Percentiles rank a stretch among this genome's conserved stretches.
phyloP scores from a whole-genome alignment of 2,888 invertebrate species.

The Microdon myrmicae region DNA sequence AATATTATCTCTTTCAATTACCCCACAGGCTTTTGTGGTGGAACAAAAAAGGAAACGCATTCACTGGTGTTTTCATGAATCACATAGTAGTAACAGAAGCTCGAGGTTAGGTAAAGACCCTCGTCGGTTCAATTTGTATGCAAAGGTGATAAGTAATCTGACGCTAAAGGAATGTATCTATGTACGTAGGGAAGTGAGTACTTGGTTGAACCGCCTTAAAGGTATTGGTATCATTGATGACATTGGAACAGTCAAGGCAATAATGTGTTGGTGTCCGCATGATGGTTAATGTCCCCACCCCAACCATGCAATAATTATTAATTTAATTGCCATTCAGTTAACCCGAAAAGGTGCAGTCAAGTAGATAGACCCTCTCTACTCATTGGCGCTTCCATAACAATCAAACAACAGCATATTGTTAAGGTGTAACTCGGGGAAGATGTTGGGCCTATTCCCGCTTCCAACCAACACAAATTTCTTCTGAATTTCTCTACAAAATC shows the following conservation, averaged over 20 bases:
- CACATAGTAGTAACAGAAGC: conserved; percentile 23
- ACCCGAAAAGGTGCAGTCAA: conserved; percentile 49
- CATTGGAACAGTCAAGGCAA: conserved; percentile 36
- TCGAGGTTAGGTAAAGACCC: conserved; percentile 11
- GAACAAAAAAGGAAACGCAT: conserved; percentile 8
- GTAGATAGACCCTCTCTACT: conserved; percentile 31
- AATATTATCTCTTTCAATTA: conserved; percentile 48
- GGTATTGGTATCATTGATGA: conserved; percentile 44
- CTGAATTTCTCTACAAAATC: conserved; percentile 13
- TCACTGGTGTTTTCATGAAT: conserved; percentile 46
- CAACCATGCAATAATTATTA: conserved; percentile 45
- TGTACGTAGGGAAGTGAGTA: conserved; percentile 20
- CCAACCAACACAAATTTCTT: conserved; percentile 4
- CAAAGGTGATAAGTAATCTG: conserved; percentile 41
- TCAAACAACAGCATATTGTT: conserved; percentile 1
- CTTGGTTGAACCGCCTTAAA: conserved; percentile 5
- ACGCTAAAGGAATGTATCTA: conserved; percentile 31
- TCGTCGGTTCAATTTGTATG: conserved; percentile 46
- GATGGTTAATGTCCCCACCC: conserved; percentile 37
- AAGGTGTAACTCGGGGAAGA: not conserved
- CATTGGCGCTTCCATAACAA: conserved; percentile 28
- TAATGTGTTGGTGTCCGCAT: conserved; percentile 38
- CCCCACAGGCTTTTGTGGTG: conserved; percentile 19
- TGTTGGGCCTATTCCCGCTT: conserved; percentile 10
- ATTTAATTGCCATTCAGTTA: conserved; percentile 41